Percentiles rank a stretch among this genome's conserved stretches.
phyloP scores from a whole-genome alignment of 2,113 vertebrate genomes.

The Sakesphorus luctuosus region DNA sequence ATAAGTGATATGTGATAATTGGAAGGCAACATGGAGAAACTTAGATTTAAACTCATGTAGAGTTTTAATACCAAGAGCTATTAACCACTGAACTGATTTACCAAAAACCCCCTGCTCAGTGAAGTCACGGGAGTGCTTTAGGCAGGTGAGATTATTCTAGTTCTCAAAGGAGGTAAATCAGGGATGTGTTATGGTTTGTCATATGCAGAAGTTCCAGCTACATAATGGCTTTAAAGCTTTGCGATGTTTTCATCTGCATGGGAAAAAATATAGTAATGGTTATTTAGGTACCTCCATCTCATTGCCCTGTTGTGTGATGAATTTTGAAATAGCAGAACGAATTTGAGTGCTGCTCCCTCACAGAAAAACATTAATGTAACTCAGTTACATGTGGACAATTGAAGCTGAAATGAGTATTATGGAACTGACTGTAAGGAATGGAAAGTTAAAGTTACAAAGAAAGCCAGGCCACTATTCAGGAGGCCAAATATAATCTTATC shows the following conservation, averaged over 20 bases:
- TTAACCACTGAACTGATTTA: not conserved
- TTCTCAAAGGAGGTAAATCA: not conserved
- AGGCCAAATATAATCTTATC: not conserved
- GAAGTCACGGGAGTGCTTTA: not conserved
- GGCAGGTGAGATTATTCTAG: not conserved
- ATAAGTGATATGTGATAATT: not conserved
- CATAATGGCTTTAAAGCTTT: not conserved
- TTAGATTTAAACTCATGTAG: not conserved
- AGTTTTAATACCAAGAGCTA: not conserved
- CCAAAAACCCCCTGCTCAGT: not conserved
- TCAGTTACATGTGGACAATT: not conserved
- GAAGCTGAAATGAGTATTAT: not conserved
- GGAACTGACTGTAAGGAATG: not conserved
- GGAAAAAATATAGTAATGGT: not conserved
- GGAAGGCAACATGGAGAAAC: not conserved
- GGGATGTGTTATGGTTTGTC: not conserved
- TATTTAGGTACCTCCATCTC: not conserved
- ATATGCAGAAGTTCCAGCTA: not conserved
- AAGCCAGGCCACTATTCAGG: not conserved
- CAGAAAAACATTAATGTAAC: not conserved
- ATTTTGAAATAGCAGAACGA: not conserved
- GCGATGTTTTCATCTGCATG: constrained; percentile 14
- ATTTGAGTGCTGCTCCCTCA: not conserved
- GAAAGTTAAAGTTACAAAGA: not conserved
- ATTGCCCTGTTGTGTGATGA: not conserved